Evolutionary conservation across 2,113 vertebrate species (phyloP), one percentile per base, ranked within the genome.

Genomic region (Sinocyclocheilus anshuiensis): DNA sequence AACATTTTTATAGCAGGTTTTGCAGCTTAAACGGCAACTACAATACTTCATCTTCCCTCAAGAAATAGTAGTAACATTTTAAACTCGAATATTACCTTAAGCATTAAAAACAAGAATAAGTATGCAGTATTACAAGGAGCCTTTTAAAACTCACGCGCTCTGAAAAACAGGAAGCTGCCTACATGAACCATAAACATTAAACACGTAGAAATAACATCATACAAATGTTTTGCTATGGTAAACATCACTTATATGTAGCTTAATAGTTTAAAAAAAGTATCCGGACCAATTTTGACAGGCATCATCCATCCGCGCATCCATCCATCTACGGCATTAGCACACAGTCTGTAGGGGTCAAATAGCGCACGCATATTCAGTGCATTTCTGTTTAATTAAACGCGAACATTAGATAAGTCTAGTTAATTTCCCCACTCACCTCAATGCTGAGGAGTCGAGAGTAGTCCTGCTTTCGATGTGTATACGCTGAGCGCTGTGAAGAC

Each of bases 401-500:
- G 15, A 26, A 26, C 1, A 33, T 8, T 16, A 48, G 59, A 9
- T 4, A 53, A 53, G 45, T 69, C 3, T 18, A 15, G 26, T 22
- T 36, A 1, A 82, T 81, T 67, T 50, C 16, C 24, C 4, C 39
- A 87, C 84, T 89, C 55, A 89, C 89, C 89, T 76, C 84, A 29
- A 57, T 67, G 77, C 16, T 57, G 24, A 61, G 2, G 42, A 26
- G 36, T 24, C 48, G 39, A 88, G 39, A 65, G 76, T 86, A 85
- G 82, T 84, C 84, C 88, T 33, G 63, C 36, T 24, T 29, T 72
- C 12, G 59, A 53, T 83, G 87, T 53, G 89, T 76, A 78, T 80
- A 65, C 84, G 26, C 57, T 83, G 88, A 76, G 83, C 86, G 89
- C 69, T 15, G 42, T 83, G 67, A 83, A 89, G 79, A 77, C 61